Evolutionary conservation across 2,797 vertebrate species (phyloP).

Genomic region (Spinus olivaceus): DNA sequence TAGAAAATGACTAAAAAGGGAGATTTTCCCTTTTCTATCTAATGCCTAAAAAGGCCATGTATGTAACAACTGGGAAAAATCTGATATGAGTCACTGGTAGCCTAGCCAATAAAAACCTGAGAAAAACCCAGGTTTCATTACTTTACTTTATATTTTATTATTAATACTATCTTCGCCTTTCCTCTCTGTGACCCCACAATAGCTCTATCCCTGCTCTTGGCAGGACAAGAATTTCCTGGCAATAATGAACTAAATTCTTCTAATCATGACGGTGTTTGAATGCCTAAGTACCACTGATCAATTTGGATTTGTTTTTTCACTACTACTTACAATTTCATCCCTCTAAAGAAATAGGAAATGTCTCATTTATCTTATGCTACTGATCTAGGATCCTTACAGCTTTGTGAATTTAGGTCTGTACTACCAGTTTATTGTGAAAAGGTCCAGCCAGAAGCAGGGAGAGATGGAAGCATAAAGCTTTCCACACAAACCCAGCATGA

Average conservation of each 20-base stretch:
- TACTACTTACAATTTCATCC: background rate
- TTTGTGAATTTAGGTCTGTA: background rate
- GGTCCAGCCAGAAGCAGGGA: background rate
- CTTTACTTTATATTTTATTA: background rate
- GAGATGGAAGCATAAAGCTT: background rate
- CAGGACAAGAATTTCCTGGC: background rate
- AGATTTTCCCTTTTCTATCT: background rate
- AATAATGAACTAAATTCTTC: background rate
- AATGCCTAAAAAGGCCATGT: background rate
- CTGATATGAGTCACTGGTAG: background rate
- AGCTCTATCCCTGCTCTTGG: background rate
- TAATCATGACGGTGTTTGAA: background rate
- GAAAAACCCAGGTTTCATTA: fast-evolving
- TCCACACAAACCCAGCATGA: background rate
- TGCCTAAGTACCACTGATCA: background rate
- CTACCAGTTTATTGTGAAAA: background rate
- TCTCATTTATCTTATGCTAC: background rate
- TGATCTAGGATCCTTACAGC: background rate
- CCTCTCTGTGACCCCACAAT: background rate
- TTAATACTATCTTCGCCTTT: background rate
- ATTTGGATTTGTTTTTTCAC: background rate
- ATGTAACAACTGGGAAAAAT: background rate
- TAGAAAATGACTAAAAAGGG: background rate
- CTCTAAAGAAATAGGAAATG: background rate
- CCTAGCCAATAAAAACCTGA: background rate